Evolutionary conservation across 2,113 vertebrate species (phyloP).

Genomic region (Pantherophis guttatus): DNA sequence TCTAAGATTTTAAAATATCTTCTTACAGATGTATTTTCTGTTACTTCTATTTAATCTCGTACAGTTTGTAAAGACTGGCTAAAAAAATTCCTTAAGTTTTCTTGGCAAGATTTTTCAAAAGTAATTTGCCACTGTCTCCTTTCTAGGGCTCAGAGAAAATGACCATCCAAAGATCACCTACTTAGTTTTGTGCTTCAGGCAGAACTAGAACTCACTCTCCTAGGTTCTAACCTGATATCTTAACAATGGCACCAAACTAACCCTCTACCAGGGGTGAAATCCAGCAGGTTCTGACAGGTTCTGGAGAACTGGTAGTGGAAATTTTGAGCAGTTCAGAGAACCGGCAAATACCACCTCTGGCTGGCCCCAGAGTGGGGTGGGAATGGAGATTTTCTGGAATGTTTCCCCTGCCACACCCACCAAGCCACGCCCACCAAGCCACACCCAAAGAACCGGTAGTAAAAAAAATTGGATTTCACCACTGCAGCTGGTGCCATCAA

Average conservation of each 20-base stretch:
- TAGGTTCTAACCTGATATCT: background rate
- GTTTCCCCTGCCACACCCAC: too few relatives aligned
- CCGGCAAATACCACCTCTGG: too few relatives aligned
- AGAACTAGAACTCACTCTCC: background rate
- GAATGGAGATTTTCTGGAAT: too few relatives aligned
- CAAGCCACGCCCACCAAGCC: too few relatives aligned
- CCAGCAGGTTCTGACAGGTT: too few relatives aligned
- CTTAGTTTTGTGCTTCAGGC: background rate
- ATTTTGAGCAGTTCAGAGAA: too few relatives aligned
- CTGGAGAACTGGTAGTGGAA: too few relatives aligned
- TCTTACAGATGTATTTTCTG: background rate
- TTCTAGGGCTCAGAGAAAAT: background rate
- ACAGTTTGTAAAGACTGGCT: background rate
- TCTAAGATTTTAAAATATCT: background rate
- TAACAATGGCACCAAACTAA: background rate
- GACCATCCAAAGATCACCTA: background rate
- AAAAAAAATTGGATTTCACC: too few relatives aligned
- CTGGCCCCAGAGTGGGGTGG: too few relatives aligned
- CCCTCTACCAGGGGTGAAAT: background rate
- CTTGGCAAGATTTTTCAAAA: background rate
- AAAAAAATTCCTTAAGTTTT: background rate
- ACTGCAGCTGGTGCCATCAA: too few relatives aligned
- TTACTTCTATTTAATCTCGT: background rate
- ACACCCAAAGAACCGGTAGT: too few relatives aligned
- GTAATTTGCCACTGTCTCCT: background rate